Evolutionary conservation across 2,797 vertebrate species (phyloP).

Genomic region (Hoplostethus mediterraneus): DNA sequence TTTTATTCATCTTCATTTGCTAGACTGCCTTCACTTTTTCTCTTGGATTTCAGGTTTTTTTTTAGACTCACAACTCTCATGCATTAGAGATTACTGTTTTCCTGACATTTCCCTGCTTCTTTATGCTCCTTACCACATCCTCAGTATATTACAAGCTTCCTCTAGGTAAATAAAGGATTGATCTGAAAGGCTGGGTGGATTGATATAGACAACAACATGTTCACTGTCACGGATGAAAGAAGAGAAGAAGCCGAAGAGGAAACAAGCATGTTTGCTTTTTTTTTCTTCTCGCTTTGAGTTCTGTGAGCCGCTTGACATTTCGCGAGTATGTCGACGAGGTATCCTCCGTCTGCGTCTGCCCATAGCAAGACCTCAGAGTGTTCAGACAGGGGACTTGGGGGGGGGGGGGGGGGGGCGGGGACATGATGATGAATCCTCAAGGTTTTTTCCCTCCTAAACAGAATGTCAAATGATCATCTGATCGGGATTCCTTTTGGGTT

Average conservation of each 20-base stretch:
- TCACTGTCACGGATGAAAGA: neutral
- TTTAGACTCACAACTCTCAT: neutral
- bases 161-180: neutral
- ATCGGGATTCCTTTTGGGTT: conserved; percentile 42
- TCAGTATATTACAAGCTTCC: neutral
- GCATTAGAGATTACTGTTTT: neutral
- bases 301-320: neutral
- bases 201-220: neutral
- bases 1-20: no score
- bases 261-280: neutral
- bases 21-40: no score
- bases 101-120: neutral
- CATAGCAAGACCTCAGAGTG: no score
- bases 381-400: neutral
- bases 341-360: no score
- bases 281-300: no score
- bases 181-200: neutral
- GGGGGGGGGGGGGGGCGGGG: no score
- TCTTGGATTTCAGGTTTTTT: no score
- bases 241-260: neutral
- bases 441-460: conserved; percentile 15
- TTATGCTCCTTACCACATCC: neutral
- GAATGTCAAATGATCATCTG: conserved; percentile 44
- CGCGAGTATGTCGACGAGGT: neutral
- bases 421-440: conserved; percentile 30